phyloP scores from a whole-genome alignment of 2,113 vertebrate species.

The Hirundichthys speculiger region DNA sequence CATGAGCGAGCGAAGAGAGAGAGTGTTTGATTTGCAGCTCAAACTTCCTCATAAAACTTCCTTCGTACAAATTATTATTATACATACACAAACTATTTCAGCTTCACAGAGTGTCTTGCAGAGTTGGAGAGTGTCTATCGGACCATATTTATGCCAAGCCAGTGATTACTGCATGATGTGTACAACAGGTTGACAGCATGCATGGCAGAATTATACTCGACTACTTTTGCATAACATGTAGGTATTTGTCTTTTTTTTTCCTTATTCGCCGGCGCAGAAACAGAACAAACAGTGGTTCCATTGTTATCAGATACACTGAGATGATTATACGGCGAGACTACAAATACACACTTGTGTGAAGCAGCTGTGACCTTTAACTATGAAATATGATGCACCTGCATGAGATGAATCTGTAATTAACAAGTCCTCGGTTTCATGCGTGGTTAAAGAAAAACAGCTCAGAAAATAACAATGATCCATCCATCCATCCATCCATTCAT shows the following conservation, averaged over 20 bases:
- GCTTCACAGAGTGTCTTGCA: neutral
- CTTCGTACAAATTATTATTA: neutral
- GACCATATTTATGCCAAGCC: neutral
- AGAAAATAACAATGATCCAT: too few relatives aligned
- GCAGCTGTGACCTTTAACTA: constrained; percentile 43
- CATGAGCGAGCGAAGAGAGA: too few relatives aligned
- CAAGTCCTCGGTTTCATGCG: neutral
- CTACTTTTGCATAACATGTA: constrained; percentile 1
- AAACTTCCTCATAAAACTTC: too few relatives aligned
- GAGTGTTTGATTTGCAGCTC: too few relatives aligned
- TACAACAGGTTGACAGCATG: constrained; percentile 18
- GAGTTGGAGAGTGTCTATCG: constrained; percentile 16
- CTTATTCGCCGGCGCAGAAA: constrained; percentile 10
- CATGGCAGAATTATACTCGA: constrained; percentile 32
- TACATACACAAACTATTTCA: neutral
- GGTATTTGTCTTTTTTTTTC: too few relatives aligned
- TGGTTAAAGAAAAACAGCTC: neutral
- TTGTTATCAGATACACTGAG: constrained; percentile 4
- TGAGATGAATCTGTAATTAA: constrained; percentile 35
- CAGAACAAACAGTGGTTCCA: constrained; percentile 16
- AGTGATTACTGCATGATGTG: constrained; percentile 39
- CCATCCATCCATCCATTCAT: too few relatives aligned
- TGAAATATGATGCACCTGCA: constrained; percentile 35
- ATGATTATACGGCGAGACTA: constrained; percentile 35
- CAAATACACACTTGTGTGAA: constrained; percentile 39